phyloP scores from a whole-genome alignment of 2,797 vertebrate species.

The Taenioides sp. region DNA sequence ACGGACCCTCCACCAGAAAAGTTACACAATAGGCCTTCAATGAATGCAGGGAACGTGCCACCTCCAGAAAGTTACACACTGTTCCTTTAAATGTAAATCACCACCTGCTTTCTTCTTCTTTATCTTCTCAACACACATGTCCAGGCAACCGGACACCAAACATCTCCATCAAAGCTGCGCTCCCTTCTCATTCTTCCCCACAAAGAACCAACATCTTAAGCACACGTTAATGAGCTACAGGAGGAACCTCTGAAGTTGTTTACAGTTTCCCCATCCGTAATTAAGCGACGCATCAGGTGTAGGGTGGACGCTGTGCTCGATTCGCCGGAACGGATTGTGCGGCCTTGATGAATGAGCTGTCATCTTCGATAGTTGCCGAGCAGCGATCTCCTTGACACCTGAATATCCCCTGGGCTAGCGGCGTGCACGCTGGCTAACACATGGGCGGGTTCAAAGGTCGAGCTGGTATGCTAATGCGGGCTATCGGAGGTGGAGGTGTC shows the following conservation, averaged over 20 bases:
- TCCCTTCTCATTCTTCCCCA: conserved; percentile 27
- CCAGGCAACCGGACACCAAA: conserved; percentile 31
- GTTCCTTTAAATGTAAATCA: too few relatives aligned
- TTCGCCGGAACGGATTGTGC: conserved; percentile 64
- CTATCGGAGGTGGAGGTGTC: background rate
- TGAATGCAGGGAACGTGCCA: too few relatives aligned
- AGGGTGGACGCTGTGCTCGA: conserved; percentile 57
- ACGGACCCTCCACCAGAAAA: too few relatives aligned
- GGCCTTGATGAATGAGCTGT: conserved; percentile 79
- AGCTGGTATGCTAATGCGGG: conserved; percentile 28
- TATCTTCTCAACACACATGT: conserved; percentile 42
- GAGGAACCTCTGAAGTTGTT: conserved; percentile 60
- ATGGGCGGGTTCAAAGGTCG: conserved; percentile 49
- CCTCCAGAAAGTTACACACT: too few relatives aligned
- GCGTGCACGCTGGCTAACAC: conserved; percentile 14
- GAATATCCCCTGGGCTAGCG: conserved; percentile 34
- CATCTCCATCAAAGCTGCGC: conserved; percentile 36
- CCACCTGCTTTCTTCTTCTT: conserved; percentile 4
- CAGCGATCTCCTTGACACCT: conserved; percentile 66
- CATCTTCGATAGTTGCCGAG: conserved; percentile 71
- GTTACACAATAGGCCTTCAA: too few relatives aligned
- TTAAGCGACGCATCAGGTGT: conserved; percentile 51
- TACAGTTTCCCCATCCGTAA: conserved; percentile 58
- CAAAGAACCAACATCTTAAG: conserved; percentile 42
- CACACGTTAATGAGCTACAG: conserved; percentile 33